phyloP scores from a whole-genome alignment of 1,140 invertebrate species.

The Diploscapter pachys region DNA sequence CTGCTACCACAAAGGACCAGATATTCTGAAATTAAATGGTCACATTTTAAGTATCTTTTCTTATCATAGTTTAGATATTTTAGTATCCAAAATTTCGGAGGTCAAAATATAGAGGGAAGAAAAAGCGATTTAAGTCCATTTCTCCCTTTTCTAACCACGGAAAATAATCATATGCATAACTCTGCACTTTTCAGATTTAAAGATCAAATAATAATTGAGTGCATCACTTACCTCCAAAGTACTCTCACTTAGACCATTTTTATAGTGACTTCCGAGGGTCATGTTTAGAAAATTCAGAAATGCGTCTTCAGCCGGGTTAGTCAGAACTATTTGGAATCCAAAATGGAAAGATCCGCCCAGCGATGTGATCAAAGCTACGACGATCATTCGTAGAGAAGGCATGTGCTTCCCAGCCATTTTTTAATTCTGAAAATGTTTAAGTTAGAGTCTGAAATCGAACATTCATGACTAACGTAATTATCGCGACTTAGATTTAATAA shows the following conservation, averaged over 20 bases:
- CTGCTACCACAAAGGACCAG: constrained; percentile 50
- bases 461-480: too few species aligned
- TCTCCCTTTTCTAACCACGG: too few species aligned
- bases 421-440: not conserved
- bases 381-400: constrained; percentile 19
- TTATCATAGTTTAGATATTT: not conserved
- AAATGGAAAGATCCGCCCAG: constrained; percentile 56
- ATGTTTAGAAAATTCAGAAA: constrained; percentile 48
- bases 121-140: too few species aligned
- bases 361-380: constrained; percentile 40
- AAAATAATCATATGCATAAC: too few species aligned
- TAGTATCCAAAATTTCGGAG: too few species aligned
- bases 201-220: not conserved
- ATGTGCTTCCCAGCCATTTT: not conserved
- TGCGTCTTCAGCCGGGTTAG: constrained; percentile 48
- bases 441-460: not conserved
- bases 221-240: constrained; percentile 34
- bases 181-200: too few species aligned
- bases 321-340: constrained; percentile 50
- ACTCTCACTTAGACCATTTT: constrained; percentile 17
- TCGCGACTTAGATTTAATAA: too few species aligned
- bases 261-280: constrained; percentile 40
- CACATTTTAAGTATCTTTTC: not conserved
- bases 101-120: too few species aligned
- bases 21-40: constrained; percentile 40